phyloP scores from a whole-genome alignment of 1,140 invertebrate species.

The Steinernema feltiae region DNA sequence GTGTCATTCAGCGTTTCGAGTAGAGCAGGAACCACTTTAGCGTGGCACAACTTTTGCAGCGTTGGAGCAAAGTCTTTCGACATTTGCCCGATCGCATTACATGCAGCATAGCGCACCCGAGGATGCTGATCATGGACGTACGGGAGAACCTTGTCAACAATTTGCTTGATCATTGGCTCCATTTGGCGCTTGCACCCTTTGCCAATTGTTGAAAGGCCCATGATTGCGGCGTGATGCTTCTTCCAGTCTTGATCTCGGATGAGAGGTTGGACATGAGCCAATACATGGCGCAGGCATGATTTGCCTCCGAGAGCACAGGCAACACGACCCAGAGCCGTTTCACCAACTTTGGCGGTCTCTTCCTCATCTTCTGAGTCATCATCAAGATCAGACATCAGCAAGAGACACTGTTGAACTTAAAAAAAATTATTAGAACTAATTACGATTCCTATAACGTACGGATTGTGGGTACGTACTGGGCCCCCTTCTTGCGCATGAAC shows the following conservation, averaged over 20 bases:
- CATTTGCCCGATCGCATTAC: conserved; percentile 97
- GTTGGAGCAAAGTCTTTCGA: conserved; percentile 91
- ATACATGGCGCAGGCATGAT: conserved; percentile 59
- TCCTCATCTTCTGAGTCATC: conserved; percentile 81
- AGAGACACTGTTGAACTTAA: conserved; percentile 73
- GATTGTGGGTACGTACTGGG: conserved; percentile 69
- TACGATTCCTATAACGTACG: conserved; percentile 53
- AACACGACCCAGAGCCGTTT: conserved; percentile 88
- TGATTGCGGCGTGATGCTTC: conserved; percentile 81
- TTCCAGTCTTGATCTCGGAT: conserved; percentile 61
- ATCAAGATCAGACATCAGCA: conserved; percentile 94
- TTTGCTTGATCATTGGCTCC: conserved; percentile 81
- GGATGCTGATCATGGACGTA: conserved; percentile 84
- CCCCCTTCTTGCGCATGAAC: conserved; percentile 81
- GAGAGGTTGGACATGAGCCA: not conserved
- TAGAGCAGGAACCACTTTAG: conserved; percentile 80
- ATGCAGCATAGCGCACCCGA: conserved; percentile 87
- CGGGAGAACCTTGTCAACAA: conserved; percentile 78
- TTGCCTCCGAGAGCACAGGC: conserved; percentile 93
- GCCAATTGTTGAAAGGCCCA: conserved; percentile 94
- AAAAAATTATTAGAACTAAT: conserved; percentile 27
- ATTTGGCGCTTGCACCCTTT: conserved; percentile 97
- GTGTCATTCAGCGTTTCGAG: conserved; percentile 83
- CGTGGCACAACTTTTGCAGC: conserved; percentile 96
- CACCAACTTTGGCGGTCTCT: conserved; percentile 87